These are phyloP conservation scores for Spongia lamella DNA, from an alignment of 37 sponge, comb jelly and placozoan species.

Conservation along the genomic window DNA sequence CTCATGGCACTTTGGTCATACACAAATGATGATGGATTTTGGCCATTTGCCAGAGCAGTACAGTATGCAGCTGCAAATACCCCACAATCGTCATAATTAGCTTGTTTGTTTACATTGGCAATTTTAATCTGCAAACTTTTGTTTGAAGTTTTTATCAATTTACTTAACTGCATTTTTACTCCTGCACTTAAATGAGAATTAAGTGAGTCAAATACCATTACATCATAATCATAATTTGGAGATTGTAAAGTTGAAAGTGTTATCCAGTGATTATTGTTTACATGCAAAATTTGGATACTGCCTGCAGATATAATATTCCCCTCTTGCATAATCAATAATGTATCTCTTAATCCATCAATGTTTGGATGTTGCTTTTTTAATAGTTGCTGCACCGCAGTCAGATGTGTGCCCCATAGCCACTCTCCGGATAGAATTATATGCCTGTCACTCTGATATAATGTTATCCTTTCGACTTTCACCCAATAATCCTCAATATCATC, in stretches of 20 bases:
- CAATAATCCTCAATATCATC: too few species aligned
- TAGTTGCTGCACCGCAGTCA: too few species aligned
- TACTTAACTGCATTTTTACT: neutral
- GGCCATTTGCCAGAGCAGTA: conserved; percentile 32
- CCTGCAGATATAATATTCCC: too few species aligned
- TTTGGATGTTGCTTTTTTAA: too few species aligned
- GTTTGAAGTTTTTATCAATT: neutral
- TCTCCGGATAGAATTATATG: too few species aligned
- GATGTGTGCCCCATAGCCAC: too few species aligned
- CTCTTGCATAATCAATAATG: too few species aligned
- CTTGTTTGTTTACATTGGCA: conserved; percentile 50
- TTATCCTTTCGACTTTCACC: too few species aligned
- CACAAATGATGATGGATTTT: neutral
- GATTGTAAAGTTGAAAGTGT: conserved; percentile 18
- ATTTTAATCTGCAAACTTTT: too few species aligned
- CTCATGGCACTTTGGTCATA: conserved; percentile 40
- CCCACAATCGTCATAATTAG: conserved; percentile 42
- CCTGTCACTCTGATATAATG: too few species aligned
- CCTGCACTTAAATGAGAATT: conserved; percentile 7
- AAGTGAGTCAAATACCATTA: conserved; percentile 47
- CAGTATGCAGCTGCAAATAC: conserved; percentile 49
- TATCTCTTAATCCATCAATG: too few species aligned
- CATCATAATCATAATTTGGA: conserved; percentile 10
- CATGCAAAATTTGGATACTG: conserved; percentile 35
- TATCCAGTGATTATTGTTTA: conserved; percentile 37